Evolutionary conservation across 2,888 invertebrate genomes (phyloP), one percentile per base, ranked within the genome.

Genomic region (Apantesis nais): DNA sequence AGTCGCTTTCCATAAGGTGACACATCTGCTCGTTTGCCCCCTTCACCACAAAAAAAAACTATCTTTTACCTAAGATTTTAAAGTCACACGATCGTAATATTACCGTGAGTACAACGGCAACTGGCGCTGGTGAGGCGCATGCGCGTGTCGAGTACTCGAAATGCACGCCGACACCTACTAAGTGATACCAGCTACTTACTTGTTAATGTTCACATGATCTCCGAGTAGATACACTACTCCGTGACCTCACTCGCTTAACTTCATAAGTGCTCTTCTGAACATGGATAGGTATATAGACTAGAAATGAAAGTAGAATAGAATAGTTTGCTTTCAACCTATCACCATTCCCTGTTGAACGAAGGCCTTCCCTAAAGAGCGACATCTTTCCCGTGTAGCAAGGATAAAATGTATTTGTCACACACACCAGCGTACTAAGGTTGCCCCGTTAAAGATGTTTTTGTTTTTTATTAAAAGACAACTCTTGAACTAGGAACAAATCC

Each of bases 111-210:
- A 60, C 72, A 79, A 73, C 68, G 84, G 39, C 62, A 66, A 71
- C 75, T 55, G n/a, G 62, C 71, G 14, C 55, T 44, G 0, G 1
- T 8, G 11, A n/a, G n/a, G 65, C 81, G 81, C 81, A 79, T 75
- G 81, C 81, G 79, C 73, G 67, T 41, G 55, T 41, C 34, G 68
- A 69, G 75, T 73, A 73, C 67, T 74, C 72, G 74, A 75, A 73
- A 73, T 62, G 19, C 68, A 69, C 72, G 5, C 74, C 81, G 72
- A 61, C 63, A 67, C 75, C 67, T 39, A 62, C 75, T 75, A 62
- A 69, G 67, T 72, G 72, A 72, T 74, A 70, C 62, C 62, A 19
- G 39, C 31, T 60, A 71, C 73, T 74, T 66, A 52, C 69, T 67
- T 31, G 62, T 39, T 70, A 55, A 70, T 70, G 37, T 39, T 29